Evolutionary conservation across 1,140 invertebrate species (phyloP), one percentile per base, ranked within the genome.

Genomic region (Saccostrea glomerata): DNA sequence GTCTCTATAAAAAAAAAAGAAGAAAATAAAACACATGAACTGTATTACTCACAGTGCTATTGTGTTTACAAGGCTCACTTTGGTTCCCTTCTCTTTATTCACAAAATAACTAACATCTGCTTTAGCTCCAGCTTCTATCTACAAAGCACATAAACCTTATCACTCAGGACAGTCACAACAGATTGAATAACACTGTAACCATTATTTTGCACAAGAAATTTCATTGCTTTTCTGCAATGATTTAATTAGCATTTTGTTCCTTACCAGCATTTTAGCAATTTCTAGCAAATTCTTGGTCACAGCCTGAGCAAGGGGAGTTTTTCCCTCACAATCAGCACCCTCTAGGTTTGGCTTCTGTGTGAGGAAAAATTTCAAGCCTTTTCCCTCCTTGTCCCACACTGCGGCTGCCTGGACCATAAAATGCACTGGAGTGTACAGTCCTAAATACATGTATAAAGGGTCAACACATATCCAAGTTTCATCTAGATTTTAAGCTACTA

Each of bases 301-400:
- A 47, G 95, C 95, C 13, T 92, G 40, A 47, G 92, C 87, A 1
- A 95, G 87, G 25, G 95, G 93, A 54, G 94, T 94, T 58, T 92
- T 86, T 2, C 92, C 93, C 0, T 92, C 30, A 13, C 92, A 70
- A 89, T 95, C 93, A 55, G 88, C 89, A n/a, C 88, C 83, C 84
- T 95, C 94, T 7, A 94, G 86, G 66, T 94, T 90, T 40, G 94
- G 94, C 73, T 93, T 92, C 47, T 93, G 92, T 5, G 88, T 85
- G 30, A 95, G 90, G n/a, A 95, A 70, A 3, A 94, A 87, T 17
- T 92, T 89, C 30, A 95, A 17, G 92, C 93, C 12, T 85, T 73
- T 66, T 73, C 88, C 23, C 89, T 73, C 25, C 86, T 11, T 17
- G 58, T 77, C 25, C 55, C 84, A 13, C 73, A 77, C 1, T 66